phyloP scores from a whole-genome alignment of 2,113 vertebrate species.

The Sinosuthora webbiana region DNA sequence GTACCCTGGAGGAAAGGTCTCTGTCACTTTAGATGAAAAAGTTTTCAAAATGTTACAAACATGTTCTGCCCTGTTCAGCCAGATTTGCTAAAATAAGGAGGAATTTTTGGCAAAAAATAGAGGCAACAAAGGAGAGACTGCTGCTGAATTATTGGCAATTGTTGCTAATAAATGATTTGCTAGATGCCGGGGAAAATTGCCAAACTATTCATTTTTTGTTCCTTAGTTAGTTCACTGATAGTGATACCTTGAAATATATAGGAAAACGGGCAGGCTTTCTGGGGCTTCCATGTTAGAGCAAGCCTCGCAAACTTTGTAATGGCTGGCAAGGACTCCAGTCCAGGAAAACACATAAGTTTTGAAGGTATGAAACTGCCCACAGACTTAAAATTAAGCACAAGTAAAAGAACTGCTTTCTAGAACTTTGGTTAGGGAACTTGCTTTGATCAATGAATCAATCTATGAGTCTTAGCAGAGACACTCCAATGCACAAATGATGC shows the following conservation, averaged over 20 bases:
- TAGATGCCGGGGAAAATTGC: neutral
- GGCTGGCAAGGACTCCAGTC: neutral
- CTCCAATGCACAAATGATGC: neutral
- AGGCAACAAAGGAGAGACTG: neutral
- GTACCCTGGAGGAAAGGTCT: neutral
- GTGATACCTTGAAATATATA: neutral
- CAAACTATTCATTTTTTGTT: neutral
- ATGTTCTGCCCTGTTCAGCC: neutral
- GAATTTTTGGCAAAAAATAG: neutral
- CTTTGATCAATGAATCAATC: constrained; percentile 28
- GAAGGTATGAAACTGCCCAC: neutral
- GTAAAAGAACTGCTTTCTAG: neutral
- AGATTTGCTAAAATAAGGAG: neutral
- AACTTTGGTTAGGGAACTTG: neutral
- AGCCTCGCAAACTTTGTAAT: neutral
- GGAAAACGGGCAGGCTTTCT: neutral
- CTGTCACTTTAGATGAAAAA: neutral
- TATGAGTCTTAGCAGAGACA: neutral
- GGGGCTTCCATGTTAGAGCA: neutral
- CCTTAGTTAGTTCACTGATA: neutral
- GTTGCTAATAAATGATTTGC: neutral
- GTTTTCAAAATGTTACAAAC: neutral
- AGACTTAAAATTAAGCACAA: neutral
- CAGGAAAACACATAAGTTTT: neutral
- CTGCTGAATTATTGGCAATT: neutral